Evolutionary conservation across 2,113 vertebrate species (phyloP).

Genomic region (Choloepus hoffmanni): DNA sequence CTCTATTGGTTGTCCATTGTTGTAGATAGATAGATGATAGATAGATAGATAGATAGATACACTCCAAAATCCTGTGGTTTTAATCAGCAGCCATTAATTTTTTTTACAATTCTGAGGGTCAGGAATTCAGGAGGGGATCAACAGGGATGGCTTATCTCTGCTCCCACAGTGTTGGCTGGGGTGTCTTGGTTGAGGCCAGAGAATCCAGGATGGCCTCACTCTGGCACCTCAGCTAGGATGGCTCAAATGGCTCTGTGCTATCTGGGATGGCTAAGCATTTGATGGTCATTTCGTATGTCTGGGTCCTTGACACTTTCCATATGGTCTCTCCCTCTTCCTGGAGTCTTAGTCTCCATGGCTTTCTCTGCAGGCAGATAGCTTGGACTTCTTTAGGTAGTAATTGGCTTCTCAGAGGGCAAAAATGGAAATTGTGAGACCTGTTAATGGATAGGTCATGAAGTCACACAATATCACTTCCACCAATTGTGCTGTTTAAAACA

Average conservation of each 20-base stretch:
- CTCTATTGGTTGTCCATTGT: neutral
- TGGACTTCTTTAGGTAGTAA: neutral
- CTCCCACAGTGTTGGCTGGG: neutral
- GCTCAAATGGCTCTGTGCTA: neutral
- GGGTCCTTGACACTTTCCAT: neutral
- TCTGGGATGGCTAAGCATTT: neutral
- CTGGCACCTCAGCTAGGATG: neutral
- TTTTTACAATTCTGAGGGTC: neutral
- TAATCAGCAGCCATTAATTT: neutral
- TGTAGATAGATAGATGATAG: neutral
- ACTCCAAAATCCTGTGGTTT: neutral
- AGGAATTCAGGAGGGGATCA: neutral
- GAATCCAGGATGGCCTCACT: neutral
- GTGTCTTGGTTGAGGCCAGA: neutral
- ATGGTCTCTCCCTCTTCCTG: neutral
- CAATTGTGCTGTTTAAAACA: neutral
- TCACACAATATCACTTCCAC: neutral
- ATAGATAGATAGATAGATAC: neutral
- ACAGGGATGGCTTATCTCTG: neutral
- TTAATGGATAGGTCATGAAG: too few species aligned
- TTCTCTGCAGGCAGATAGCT: neutral
- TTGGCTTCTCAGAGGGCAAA: neutral
- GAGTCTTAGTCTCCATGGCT: neutral
- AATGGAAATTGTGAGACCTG: neutral
- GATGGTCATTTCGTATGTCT: neutral